Percentiles rank a stretch among this genome's conserved stretches.
Conservation (phyloP, 2,797 vertebrate species). For the Gymnoscopelus braueri region DNA sequence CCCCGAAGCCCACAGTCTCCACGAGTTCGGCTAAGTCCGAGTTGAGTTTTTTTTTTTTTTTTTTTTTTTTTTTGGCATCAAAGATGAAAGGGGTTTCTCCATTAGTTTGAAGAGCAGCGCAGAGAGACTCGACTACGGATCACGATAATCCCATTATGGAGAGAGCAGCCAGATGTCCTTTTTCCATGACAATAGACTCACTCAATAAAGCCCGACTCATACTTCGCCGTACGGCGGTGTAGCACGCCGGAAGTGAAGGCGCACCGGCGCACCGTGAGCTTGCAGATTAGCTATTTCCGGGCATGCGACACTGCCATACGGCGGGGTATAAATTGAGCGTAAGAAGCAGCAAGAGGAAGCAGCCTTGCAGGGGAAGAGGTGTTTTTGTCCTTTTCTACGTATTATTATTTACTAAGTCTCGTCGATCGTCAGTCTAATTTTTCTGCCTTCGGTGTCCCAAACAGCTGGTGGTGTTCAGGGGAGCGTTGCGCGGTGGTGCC, state of each 20-base stretch:
- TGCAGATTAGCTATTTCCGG: no score
- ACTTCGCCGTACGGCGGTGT: no score
- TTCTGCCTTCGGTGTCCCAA: not conserved
- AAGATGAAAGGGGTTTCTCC: constrained; percentile 16
- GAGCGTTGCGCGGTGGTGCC: not conserved
- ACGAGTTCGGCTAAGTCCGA: constrained; percentile 7
- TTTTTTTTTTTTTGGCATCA: constrained; percentile 24
- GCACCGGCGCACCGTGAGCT: not conserved
- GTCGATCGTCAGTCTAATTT: not conserved
- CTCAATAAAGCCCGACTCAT: not conserved
- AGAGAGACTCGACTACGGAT: constrained; percentile 2
- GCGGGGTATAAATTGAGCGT: no score
- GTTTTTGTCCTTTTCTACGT: constrained; percentile 12
- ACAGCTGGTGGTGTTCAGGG: not conserved
- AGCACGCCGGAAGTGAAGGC: not conserved
- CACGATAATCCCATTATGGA: constrained; percentile 20
- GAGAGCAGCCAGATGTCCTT: constrained; percentile 20
- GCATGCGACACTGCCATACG: no score
- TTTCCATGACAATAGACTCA: constrained; percentile 14
- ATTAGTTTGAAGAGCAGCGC: not conserved
- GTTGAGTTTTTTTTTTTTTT: constrained; percentile 6
- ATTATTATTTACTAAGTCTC: not conserved
- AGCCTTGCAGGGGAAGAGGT: not conserved
- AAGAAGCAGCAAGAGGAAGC: constrained; percentile 8
- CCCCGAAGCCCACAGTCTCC: constrained; percentile 7